Evolutionary conservation across 2,888 invertebrate genomes (phyloP).

Genomic region (Xylota segnis): DNA sequence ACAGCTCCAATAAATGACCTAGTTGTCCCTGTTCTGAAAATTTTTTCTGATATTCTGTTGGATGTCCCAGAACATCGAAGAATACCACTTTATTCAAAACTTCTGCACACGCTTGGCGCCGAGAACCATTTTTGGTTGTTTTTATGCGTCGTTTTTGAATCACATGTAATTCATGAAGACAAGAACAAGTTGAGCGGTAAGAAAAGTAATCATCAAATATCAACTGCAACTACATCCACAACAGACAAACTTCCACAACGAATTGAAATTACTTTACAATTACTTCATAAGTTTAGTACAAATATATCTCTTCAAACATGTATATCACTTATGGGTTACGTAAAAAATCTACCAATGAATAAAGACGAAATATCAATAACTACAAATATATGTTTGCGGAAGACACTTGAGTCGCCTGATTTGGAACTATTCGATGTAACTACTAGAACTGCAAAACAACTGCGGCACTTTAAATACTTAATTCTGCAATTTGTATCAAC

Average conservation of each 20-base stretch:
- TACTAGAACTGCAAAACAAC: constrained; percentile 89
- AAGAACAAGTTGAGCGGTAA: constrained; percentile 84
- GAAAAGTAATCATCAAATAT: constrained; percentile 1
- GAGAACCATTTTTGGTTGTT: constrained; percentile 90
- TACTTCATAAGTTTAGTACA: constrained; percentile 89
- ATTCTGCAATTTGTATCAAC: constrained; percentile 90
- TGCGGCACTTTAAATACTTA: constrained; percentile 93
- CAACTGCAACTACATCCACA: neutral
- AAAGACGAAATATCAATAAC: constrained; percentile 84
- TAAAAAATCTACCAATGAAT: constrained; percentile 88
- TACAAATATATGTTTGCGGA: neutral
- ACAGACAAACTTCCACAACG: constrained; percentile 86
- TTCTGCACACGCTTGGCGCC: constrained; percentile 90
- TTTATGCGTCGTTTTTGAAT: constrained; percentile 89
- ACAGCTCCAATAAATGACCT: constrained; percentile 82
- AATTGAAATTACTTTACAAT: constrained; percentile 88
- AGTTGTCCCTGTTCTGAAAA: constrained; percentile 90
- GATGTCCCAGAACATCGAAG: constrained; percentile 97
- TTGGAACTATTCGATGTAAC: constrained; percentile 87
- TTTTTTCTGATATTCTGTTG: constrained; percentile 95
- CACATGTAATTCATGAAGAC: constrained; percentile 87
- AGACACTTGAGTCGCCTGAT: constrained; percentile 68
- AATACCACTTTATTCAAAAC: constrained; percentile 90
- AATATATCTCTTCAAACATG: constrained; percentile 87
- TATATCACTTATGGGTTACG: constrained; percentile 88